A percentile compares a stretch with the other conserved stretches of the same genome.
Evolutionary conservation across 2,797 vertebrate genomes (phyloP).

Genomic region (Danio jaintianensis): DNA sequence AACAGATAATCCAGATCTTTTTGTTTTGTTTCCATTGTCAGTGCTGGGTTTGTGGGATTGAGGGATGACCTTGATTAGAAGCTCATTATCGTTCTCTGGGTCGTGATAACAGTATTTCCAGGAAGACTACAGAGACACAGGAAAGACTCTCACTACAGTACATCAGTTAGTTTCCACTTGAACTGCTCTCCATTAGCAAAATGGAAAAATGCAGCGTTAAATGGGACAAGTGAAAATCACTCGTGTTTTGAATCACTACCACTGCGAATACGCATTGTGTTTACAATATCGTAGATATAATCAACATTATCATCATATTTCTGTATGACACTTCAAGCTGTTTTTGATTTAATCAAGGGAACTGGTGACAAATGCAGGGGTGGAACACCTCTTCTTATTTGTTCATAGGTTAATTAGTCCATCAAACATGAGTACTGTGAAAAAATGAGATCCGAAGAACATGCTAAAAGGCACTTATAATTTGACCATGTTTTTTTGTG

Average conservation of each 20-base stretch:
- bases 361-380: constrained; percentile 18
- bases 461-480: background rate
- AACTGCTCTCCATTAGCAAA: constrained; percentile 54
- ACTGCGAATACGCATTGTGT: constrained; percentile 5
- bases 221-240: constrained; percentile 57
- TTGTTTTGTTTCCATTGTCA: background rate
- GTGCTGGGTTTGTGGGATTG: constrained; percentile 34
- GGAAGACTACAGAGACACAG: constrained; percentile 49
- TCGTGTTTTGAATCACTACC: constrained; percentile 28
- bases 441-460: background rate
- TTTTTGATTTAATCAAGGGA: background rate
- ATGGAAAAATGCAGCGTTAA: constrained; percentile 54
- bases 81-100: constrained; percentile 38
- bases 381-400: background rate
- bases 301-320: constrained; percentile 20
- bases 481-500: background rate
- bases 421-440: background rate
- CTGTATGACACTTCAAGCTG: constrained; percentile 14
- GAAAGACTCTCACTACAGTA: constrained; percentile 49
- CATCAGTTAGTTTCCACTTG: constrained; percentile 54
- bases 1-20: background rate
- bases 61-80: constrained; percentile 43
- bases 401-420: constrained; percentile 8
- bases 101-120: constrained; percentile 53
- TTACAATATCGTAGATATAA: constrained; percentile 7